phyloP scores from a whole-genome alignment of 2,888 invertebrate species.

The Eustalomyia histrio region DNA sequence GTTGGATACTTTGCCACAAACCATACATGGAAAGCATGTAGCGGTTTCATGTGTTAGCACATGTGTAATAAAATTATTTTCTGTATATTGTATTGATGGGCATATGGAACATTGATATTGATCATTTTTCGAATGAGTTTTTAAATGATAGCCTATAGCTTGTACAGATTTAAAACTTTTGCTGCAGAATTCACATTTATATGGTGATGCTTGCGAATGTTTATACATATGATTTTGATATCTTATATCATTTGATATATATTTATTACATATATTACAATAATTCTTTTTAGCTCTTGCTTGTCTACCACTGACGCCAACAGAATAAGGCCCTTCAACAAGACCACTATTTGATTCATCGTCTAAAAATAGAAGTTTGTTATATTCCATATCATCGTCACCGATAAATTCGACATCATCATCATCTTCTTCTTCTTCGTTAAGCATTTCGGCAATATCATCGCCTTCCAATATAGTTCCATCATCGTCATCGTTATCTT shows the following conservation, averaged over 20 bases:
- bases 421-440: conserved; percentile 5
- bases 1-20: conserved; percentile 67
- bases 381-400: conserved; percentile 8
- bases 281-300: conserved; percentile 65
- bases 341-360: background rate
- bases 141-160: conserved; percentile 70
- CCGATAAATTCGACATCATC: conserved; percentile 1
- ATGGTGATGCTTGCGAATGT: conserved; percentile 69
- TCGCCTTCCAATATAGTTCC: background rate
- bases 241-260: conserved; percentile 68
- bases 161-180: conserved; percentile 70
- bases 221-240: conserved; percentile 71
- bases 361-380: background rate
- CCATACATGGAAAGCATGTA: conserved; percentile 69
- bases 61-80: conserved; percentile 68
- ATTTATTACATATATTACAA: conserved; percentile 68
- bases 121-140: conserved; percentile 69
- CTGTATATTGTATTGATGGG: conserved; percentile 77
- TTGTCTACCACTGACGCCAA: background rate
- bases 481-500: conserved; percentile 11
- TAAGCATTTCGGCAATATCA: background rate
- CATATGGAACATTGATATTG: conserved; percentile 78
- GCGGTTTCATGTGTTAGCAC: conserved; percentile 68
- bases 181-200: conserved; percentile 68
- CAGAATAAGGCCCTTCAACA: background rate